phyloP scores from a whole-genome alignment of 2,797 vertebrate genomes.

The Acropternis orthonyx region DNA sequence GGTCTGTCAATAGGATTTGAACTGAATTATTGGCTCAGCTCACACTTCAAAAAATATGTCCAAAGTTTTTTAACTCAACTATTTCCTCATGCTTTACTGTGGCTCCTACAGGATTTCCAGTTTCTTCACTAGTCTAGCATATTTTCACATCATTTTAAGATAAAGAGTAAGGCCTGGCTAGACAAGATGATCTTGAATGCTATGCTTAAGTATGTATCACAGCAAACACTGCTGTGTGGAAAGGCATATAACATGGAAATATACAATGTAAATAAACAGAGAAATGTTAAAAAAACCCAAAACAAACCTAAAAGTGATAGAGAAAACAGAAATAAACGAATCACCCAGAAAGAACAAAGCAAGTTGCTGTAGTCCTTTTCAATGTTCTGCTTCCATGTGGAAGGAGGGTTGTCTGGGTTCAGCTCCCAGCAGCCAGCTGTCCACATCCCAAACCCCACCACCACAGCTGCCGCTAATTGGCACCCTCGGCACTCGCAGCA shows the following conservation, averaged over 20 bases:
- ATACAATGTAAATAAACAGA: not conserved
- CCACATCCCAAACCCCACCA: not conserved
- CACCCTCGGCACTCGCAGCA: not conserved
- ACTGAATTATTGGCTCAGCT: not conserved
- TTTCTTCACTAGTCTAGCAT: not conserved
- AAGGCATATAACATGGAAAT: not conserved
- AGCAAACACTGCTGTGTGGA: fast-evolving
- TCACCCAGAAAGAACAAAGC: not conserved
- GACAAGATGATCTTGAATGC: not conserved
- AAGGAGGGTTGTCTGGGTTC: not conserved
- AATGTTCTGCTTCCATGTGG: not conserved
- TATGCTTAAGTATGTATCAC: not conserved
- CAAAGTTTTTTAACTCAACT: not conserved
- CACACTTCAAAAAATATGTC: not conserved
- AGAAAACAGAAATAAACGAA: not conserved
- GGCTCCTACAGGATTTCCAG: not conserved
- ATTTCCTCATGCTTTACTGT: not conserved
- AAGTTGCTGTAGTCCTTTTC: not conserved
- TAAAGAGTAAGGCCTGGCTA: not conserved
- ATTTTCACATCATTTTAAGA: not conserved
- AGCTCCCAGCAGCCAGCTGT: slow-evolving; percentile 29
- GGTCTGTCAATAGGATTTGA: not conserved
- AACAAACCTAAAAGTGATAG: not conserved
- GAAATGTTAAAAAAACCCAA: not conserved
- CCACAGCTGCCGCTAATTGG: slow-evolving; percentile 49